These are phyloP conservation scores for Spodoptera exigua DNA, from an alignment of 2,888 invertebrate species.

Conservation along the genomic window DNA sequence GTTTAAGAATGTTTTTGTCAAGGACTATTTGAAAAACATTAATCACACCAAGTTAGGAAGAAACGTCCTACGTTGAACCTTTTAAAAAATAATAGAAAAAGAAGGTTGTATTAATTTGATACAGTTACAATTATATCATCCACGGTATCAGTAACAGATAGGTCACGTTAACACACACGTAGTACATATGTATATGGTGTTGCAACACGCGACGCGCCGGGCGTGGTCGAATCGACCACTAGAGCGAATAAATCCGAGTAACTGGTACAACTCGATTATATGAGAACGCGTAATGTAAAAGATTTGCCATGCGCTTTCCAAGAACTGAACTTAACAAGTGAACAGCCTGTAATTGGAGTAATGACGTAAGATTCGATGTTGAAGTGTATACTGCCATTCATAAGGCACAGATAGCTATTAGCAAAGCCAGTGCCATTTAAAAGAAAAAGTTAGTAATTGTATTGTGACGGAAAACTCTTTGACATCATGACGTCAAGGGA, in stretches of 20 bases:
- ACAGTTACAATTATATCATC: constrained; percentile 20
- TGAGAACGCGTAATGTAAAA: constrained; percentile 32
- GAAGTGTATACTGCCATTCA: not conserved
- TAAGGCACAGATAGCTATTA: not conserved
- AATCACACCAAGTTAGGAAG: too few species aligned
- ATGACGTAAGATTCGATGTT: constrained; percentile 12
- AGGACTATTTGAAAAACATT: too few species aligned
- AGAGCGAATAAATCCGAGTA: constrained; percentile 45
- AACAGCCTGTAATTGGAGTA: not conserved
- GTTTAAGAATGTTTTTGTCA: too few species aligned
- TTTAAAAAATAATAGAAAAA: too few species aligned
- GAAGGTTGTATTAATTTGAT: too few species aligned
- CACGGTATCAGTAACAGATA: constrained; percentile 8
- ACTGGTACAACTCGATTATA: constrained; percentile 35
- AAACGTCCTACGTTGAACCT: too few species aligned
- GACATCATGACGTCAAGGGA: too few species aligned
- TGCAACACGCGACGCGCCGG: constrained; percentile 25
- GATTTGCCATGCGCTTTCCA: constrained; percentile 21
- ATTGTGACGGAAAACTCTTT: too few species aligned
- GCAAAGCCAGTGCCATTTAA: too few species aligned
- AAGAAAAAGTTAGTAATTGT: too few species aligned
- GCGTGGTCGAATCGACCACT: constrained; percentile 46
- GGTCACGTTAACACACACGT: constrained; percentile 10
- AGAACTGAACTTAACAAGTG: constrained; percentile 10
- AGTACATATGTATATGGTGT: constrained; percentile 10